Percentiles rank a stretch among this genome's conserved stretches.
Evolutionary conservation across 2,888 invertebrate genomes (phyloP).

Genomic region (Luperina nickerlii): DNA sequence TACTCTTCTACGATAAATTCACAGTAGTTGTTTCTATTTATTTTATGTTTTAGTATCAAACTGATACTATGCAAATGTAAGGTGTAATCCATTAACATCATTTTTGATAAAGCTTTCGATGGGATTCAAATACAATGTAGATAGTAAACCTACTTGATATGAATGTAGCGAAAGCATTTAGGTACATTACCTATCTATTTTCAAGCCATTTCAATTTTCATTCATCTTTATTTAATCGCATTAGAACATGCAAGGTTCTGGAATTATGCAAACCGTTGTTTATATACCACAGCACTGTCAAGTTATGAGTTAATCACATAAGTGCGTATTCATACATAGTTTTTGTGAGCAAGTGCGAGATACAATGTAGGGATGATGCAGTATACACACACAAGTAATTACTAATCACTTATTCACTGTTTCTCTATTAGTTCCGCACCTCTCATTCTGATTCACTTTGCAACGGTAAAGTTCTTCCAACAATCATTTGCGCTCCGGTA

Average conservation of each 20-base stretch:
- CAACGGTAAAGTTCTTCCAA: constrained; percentile 44
- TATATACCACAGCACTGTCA: constrained; percentile 24
- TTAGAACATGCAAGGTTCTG: no score
- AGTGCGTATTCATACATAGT: constrained; percentile 44
- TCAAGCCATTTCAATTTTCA: background rate
- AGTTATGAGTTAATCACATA: constrained; percentile 56
- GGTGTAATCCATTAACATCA: background rate
- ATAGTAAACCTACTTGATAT: background rate
- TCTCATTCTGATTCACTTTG: constrained; percentile 59
- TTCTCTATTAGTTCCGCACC: constrained; percentile 66
- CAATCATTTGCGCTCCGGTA: constrained; percentile 21
- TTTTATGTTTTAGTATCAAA: background rate
- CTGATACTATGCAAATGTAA: background rate
- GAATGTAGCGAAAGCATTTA: background rate
- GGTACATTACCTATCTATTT: background rate
- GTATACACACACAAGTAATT: constrained; percentile 60
- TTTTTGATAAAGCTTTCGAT: background rate
- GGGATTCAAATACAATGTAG: background rate
- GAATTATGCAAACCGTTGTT: constrained; percentile 39
- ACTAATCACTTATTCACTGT: constrained; percentile 51
- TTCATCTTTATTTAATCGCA: background rate
- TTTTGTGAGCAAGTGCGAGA: constrained; percentile 56
- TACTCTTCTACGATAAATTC: constrained; percentile 3
- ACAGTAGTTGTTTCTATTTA: background rate
- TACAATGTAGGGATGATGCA: constrained; percentile 52